Evolutionary conservation across 2,888 invertebrate genomes (phyloP), one percentile per base, ranked within the genome.

Genomic region (Dynastes tityus): DNA sequence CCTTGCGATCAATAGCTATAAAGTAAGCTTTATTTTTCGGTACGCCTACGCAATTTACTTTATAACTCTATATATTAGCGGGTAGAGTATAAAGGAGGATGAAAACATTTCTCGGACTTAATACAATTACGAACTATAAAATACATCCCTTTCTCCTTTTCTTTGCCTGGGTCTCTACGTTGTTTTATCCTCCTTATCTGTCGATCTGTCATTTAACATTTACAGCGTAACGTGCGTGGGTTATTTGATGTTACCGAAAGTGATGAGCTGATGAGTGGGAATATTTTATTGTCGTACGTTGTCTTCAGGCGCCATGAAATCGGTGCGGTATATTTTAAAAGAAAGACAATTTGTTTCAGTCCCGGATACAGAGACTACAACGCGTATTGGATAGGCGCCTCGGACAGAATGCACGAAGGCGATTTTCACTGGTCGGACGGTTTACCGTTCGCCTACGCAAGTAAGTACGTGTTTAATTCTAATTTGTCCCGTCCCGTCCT

Each of bases 401-500:
- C 94, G 0, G 95, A 96, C 86, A 91, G 92, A 81, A 91, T 91
- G 63, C 93, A 93, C 84, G 96, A 96, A 86, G 94, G 95, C 49
- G 94, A 95, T 87, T 96, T 94, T 89, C 92, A 93, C 77, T 96
- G 96, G 96, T 92, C 93, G 0, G 94, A 95, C 85, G 94, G 94
- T 53, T 90, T 93, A 76, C 92, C 93, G 11, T 94, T 95, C 87
- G 91, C 92, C 55, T 95, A 93, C 84, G 91, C 94, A 84, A 94
- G 96, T 96, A 89, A 93, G 94, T 37, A 37, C 5, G 32, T 37
- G 22, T 37, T 37, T 37, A 37, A 37, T 92, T 79, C 53, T 32
- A 22, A 63, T 16, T 45, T 11, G 45, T 8, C 6, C 2, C 6
- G 37, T 37, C 22, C 22, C 32, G 32, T 37, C 32, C 32, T 37